Evolutionary conservation across 1,140 invertebrate genomes (phyloP).

Genomic region (Philaenus spumarius): DNA sequence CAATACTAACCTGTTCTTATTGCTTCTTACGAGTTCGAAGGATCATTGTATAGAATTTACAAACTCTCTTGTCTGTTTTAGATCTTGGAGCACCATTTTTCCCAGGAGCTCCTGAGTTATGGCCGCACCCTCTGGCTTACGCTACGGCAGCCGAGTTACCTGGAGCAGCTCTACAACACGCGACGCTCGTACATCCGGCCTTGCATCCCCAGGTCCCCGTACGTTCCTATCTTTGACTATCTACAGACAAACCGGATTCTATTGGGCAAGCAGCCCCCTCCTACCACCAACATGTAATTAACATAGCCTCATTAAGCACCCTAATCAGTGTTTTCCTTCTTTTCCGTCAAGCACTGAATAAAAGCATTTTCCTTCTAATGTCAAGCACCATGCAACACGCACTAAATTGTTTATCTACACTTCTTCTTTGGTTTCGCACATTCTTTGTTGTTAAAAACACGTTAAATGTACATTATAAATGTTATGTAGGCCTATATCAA

Average conservation of each 20-base stretch:
- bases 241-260: constrained; percentile 60
- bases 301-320: neutral
- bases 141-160: constrained; percentile 76
- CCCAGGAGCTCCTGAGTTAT: constrained; percentile 84
- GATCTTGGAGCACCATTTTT: constrained; percentile 92
- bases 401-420: too few relatives aligned
- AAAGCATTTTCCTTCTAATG: neutral
- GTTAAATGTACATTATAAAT: too few relatives aligned
- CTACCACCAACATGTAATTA: constrained; percentile 33
- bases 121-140: constrained; percentile 87
- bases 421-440: too few relatives aligned
- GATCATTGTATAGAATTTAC: too few relatives aligned
- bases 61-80: constrained; percentile 51
- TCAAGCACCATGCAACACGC: neutral
- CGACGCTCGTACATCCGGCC: constrained; percentile 86
- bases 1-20: too few relatives aligned
- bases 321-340: constrained; percentile 1
- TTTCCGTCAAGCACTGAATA: neutral
- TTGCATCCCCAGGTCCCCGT: constrained; percentile 95
- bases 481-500: too few relatives aligned
- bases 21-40: too few relatives aligned
- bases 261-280: constrained; percentile 25
- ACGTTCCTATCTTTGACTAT: constrained; percentile 94
- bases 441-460: too few relatives aligned
- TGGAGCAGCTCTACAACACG: constrained; percentile 73